Base-by-base conservation (phyloP, 2,888 invertebrate genomes). In the Heliconius sara region DNA sequence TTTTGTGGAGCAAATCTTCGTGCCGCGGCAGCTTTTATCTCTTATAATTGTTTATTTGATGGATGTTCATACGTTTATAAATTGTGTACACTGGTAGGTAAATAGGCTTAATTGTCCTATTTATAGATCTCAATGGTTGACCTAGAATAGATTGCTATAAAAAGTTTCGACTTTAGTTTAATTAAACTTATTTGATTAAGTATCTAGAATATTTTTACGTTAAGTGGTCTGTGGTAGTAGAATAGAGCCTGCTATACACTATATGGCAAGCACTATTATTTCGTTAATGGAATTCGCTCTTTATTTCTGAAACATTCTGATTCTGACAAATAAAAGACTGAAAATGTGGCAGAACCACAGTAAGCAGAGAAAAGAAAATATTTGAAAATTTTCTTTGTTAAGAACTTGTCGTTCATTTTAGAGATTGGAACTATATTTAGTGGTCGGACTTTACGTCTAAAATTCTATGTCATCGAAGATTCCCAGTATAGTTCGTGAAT, bases 1-100 rank as follows among this genome's bases (percentile, higher is more conserved):
- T 95, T 94, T 94, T 93, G 93, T 92, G 90, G 92, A 89, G 93
- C 93, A 94, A 94, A 94, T 92, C 93, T 90, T 93, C 95, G 92
- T 93, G 89, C 95, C 92, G 94, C 94, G 95, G 95, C 86, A 82
- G 85, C 91, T 94, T 94, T 95, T 92, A 94, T 87, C 88, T 82
- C 88, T 86, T 85, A 88, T 90, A 91, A 92, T 91, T 90, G 91
- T 91, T 91, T 90, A 90, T 92, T 94, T 94, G 85, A 85, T 85
- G 85, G 82, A 85, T 85, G 83, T 83, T 84, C 79, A 82, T 83
- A 81, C 79, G 77, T 83, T 83, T 83, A 82, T 85, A 85, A 84
- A 84, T 83, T 83, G 81, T 83, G 81, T 78, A 81, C 80, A 57
- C 70, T 78, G 78, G 78, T 80, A 78, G 66, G 82, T 79, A 81